phyloP scores from a whole-genome alignment of 2,888 invertebrate species.

The Hypercompe scribonia region DNA sequence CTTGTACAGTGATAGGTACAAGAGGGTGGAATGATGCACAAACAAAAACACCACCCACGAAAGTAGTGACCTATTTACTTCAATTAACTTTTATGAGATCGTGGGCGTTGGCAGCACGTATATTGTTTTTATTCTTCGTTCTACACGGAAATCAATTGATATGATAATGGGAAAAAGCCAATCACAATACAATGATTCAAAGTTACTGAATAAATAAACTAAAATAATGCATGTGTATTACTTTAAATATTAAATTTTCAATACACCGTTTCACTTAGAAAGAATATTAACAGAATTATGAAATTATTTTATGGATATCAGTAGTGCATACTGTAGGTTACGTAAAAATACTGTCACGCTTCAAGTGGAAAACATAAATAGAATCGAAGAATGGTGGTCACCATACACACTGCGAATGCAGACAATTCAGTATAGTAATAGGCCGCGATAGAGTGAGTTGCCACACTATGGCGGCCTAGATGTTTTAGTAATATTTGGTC shows the following conservation, averaged over 20 bases:
- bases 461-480: no score
- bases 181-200: slow-evolving; percentile 17
- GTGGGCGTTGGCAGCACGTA: slow-evolving; percentile 45
- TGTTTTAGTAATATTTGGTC: no score
- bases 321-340: background rate
- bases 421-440: no score
- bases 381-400: no score
- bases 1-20: slow-evolving; percentile 11
- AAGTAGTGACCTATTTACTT: slow-evolving; percentile 50
- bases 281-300: background rate
- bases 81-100: slow-evolving; percentile 48
- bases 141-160: slow-evolving; percentile 40
- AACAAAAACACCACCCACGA: slow-evolving; percentile 36
- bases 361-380: no score
- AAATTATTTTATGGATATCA: background rate
- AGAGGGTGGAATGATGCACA: slow-evolving; percentile 37
- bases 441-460: no score
- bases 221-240: background rate
- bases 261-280: no score
- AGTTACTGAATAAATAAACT: background rate
- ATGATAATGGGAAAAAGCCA: slow-evolving; percentile 25
- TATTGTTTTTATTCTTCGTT: slow-evolving; percentile 50
- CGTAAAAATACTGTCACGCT: no score
- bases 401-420: no score
- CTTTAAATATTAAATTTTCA: background rate